Evolutionary conservation across 2,797 vertebrate genomes (phyloP).

Genomic region (Parambassis ranga): DNA sequence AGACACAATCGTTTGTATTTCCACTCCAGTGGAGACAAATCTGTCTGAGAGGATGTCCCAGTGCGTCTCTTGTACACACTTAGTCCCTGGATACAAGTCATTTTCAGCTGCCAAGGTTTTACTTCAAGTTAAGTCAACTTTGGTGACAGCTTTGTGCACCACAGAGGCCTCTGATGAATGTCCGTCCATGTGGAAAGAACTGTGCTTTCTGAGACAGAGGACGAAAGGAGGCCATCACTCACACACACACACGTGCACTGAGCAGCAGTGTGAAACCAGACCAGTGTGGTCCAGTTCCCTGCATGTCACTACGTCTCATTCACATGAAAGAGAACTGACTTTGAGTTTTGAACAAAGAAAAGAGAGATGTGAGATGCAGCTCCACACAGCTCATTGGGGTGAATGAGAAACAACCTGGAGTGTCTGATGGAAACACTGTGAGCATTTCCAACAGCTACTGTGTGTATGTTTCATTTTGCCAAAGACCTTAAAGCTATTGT

Average conservation of each 20-base stretch:
- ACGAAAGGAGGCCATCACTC: background rate
- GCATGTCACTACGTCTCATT: background rate
- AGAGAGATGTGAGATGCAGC: too few relatives aligned
- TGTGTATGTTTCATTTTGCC: too few relatives aligned
- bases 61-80: background rate
- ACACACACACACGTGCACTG: background rate
- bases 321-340: background rate
- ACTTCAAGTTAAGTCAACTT: slow-evolving; percentile 20
- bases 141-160: slow-evolving; percentile 28
- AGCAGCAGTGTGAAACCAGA: background rate
- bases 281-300: too few relatives aligned
- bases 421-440: too few relatives aligned
- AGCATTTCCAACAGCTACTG: too few relatives aligned
- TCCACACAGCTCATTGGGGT: too few relatives aligned
- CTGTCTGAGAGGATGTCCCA: background rate
- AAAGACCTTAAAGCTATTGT: too few relatives aligned
- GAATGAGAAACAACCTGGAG: too few relatives aligned
- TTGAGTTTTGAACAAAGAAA: background rate
- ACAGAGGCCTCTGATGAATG: slow-evolving; percentile 17
- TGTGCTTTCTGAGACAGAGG: background rate
- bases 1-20: slow-evolving; percentile 33
- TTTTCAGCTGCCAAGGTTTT: slow-evolving; percentile 36
- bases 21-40: slow-evolving; percentile 13
- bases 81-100: slow-evolving; percentile 10
- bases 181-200: slow-evolving; percentile 33